Percentiles rank a stretch among this genome's conserved stretches.
Evolutionary conservation across 2,888 invertebrate species (phyloP).

Genomic region (Gastracanthus pulcherrimus): DNA sequence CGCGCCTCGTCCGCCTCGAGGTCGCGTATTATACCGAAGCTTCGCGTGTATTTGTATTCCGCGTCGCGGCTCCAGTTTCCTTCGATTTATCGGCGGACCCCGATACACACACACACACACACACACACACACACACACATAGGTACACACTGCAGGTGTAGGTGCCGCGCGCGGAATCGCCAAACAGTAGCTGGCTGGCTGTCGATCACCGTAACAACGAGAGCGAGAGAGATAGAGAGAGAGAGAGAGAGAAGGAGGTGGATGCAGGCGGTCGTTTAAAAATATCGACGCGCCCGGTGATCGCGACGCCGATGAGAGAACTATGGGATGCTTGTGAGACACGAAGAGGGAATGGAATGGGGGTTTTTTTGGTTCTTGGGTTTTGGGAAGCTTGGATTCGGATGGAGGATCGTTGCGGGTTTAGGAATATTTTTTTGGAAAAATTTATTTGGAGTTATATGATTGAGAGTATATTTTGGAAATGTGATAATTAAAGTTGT

Average conservation of each 20-base stretch:
- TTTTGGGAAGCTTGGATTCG: background rate
- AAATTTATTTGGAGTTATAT: too few species aligned
- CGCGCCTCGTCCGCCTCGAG: slow-evolving; percentile 68
- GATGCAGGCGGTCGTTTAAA: slow-evolving; percentile 61
- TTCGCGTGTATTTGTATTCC: slow-evolving; percentile 62
- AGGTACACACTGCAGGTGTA: slow-evolving; percentile 51
- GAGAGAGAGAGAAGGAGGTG: too few species aligned
- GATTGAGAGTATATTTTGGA: too few species aligned
- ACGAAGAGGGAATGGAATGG: background rate
- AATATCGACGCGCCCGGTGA: background rate
- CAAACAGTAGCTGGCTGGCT: slow-evolving; percentile 47
- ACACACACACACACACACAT: too few species aligned
- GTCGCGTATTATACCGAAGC: slow-evolving; percentile 63
- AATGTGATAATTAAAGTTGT: too few species aligned
- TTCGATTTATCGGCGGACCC: slow-evolving; percentile 69
- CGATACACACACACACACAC: background rate
- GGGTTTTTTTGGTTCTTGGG: background rate
- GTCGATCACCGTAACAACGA: slow-evolving; percentile 32
- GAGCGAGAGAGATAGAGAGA: too few species aligned
- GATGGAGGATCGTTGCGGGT: background rate
- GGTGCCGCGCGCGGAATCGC: slow-evolving; percentile 55
- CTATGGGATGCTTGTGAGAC: background rate
- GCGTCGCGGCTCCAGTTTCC: slow-evolving; percentile 61
- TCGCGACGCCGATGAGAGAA: background rate
- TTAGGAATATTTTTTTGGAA: too few species aligned